A percentile compares a stretch with the other conserved stretches of the same genome.
These are phyloP conservation scores for Gymnocheta viridis DNA, from an alignment of 2,888 invertebrate species.

Conservation along the genomic window DNA sequence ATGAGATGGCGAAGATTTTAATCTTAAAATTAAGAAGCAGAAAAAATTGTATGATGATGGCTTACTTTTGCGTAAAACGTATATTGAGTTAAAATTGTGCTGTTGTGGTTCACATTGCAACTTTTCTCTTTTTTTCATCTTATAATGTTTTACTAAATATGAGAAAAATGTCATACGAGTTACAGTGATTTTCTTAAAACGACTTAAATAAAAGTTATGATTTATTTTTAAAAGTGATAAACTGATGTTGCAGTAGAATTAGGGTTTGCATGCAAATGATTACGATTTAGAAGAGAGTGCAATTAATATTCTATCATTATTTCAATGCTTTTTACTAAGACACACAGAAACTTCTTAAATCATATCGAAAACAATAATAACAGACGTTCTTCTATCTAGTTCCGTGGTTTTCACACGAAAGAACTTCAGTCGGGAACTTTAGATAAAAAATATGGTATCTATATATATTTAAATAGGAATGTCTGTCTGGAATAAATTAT, in stretches of 20 bases:
- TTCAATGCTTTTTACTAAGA: no score
- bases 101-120: background rate
- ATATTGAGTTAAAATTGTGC: background rate
- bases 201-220: background rate
- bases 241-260: background rate
- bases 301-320: no score
- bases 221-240: background rate
- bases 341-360: no score
- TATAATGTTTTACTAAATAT: background rate
- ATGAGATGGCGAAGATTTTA: slow-evolving; percentile 37
- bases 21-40: slow-evolving; percentile 4
- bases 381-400: no score
- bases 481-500: no score
- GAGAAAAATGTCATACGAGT: slow-evolving; percentile 18
- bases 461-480: no score
- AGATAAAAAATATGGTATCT: no score
- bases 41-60: slow-evolving; percentile 16
- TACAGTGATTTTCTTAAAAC: background rate
- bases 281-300: no score
- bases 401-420: no score
- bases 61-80: background rate
- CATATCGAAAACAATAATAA: no score
- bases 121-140: background rate
- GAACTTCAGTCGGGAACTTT: no score
- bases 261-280: no score